Conservation (phyloP, 2,888 invertebrate genomes). For the Drosophila colorata region DNA sequence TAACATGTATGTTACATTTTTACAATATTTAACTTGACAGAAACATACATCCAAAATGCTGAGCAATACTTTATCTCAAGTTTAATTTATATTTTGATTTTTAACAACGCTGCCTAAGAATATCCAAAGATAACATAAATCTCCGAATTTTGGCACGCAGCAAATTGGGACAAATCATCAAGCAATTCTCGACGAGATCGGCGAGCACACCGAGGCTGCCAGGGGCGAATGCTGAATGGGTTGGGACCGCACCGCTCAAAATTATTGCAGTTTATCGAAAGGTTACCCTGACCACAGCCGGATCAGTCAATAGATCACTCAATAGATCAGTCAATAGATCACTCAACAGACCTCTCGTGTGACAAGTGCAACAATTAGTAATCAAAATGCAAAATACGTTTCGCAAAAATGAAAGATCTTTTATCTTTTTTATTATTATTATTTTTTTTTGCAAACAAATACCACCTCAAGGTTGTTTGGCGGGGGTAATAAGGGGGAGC, state of each 20-base stretch:
- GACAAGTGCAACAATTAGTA: neutral
- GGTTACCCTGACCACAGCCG: neutral
- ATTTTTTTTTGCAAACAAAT: neutral
- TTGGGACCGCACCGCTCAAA: constrained; percentile 8
- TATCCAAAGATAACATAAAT: neutral
- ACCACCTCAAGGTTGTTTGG: neutral
- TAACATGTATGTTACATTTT: too few species aligned
- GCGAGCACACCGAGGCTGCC: constrained; percentile 4
- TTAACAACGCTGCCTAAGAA: neutral
- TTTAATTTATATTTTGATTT: neutral
- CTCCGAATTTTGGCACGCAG: neutral
- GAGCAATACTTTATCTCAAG: neutral
- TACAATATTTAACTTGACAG: neutral
- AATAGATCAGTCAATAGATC: neutral
- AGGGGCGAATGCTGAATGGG: neutral
- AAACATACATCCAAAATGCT: neutral
- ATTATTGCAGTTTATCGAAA: constrained; percentile 9
- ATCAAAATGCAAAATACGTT: constrained; percentile 12
- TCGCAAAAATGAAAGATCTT: constrained; percentile 3
- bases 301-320: neutral
- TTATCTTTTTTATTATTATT: neutral
- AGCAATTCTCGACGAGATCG: constrained; percentile 5
- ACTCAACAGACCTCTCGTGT: neutral
- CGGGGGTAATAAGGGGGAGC: neutral
- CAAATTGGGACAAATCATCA: neutral